These are phyloP conservation scores for Poeciliopsis retropinna DNA, from an alignment of 2,113 vertebrate genomes.

Conservation along the genomic window DNA sequence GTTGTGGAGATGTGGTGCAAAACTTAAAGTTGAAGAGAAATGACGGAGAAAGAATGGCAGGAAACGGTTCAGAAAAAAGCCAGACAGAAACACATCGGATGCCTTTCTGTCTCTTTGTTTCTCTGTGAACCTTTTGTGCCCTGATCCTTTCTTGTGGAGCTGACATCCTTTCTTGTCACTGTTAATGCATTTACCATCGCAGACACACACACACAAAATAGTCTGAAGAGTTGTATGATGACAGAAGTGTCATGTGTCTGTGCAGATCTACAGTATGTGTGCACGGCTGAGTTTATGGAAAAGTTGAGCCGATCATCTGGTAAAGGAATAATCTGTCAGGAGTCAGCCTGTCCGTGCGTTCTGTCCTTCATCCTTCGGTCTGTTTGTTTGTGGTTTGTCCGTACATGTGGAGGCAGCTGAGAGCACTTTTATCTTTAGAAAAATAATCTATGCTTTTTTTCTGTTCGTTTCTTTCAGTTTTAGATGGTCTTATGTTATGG, in stretches of 20 bases:
- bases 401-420: constrained; percentile 21
- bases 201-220: constrained; percentile 6
- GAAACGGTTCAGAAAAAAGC: constrained; percentile 39
- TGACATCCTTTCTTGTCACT: constrained; percentile 33
- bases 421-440: constrained; percentile 8
- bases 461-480: constrained; percentile 2
- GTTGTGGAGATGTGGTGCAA: constrained; percentile 9
- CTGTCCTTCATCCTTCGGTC: constrained; percentile 39
- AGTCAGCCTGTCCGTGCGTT: constrained; percentile 34
- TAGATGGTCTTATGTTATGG: neutral
- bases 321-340: constrained; percentile 65
- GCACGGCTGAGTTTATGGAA: constrained; percentile 57
- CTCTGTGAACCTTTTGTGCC: constrained; percentile 31
- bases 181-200: constrained; percentile 64
- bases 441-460: neutral
- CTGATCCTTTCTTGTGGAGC: constrained; percentile 8
- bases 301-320: constrained; percentile 71
- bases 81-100: constrained; percentile 31
- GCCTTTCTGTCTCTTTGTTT: constrained; percentile 30
- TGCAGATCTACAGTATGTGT: constrained; percentile 17
- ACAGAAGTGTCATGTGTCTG: constrained; percentile 41
- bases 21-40: constrained; percentile 11
- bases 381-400: constrained; percentile 43
- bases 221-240: constrained; percentile 29
- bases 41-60: constrained; percentile 1